phyloP scores from a whole-genome alignment of 2,113 vertebrate genomes.

The Misgurnus mizolepis region DNA sequence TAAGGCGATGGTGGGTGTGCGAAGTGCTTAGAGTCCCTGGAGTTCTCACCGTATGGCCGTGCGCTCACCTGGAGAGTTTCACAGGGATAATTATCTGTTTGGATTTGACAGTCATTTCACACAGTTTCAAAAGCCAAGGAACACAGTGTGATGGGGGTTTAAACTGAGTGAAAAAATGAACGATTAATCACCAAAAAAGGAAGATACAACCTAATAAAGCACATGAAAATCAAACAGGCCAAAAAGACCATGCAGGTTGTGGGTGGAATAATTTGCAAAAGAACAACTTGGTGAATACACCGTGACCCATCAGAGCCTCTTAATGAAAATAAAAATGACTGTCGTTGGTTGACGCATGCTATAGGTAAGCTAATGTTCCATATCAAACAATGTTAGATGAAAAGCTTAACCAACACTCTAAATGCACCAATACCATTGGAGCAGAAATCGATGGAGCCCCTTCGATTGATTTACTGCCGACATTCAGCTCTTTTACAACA shows the following conservation, averaged over 20 bases:
- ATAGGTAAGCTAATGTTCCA: conserved; percentile 28
- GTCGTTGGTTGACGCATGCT: background rate
- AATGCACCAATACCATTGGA: background rate
- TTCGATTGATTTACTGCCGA: conserved; percentile 33
- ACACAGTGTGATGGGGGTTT: background rate
- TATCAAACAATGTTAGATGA: conserved; percentile 16
- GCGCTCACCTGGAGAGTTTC: conserved; percentile 18
- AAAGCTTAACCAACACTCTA: conserved; percentile 26
- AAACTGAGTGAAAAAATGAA: background rate
- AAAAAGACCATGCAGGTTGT: background rate
- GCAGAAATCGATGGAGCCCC: conserved; percentile 16
- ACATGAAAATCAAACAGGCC: conserved; percentile 1
- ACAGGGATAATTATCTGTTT: conserved; percentile 6
- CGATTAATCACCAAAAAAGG: background rate
- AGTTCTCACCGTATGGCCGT: background rate
- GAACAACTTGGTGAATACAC: background rate
- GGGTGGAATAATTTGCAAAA: background rate
- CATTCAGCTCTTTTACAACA: conserved; percentile 35
- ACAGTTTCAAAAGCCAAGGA: background rate
- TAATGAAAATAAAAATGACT: too few species aligned
- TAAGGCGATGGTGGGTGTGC: background rate
- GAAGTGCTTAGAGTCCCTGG: background rate
- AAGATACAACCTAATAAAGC: background rate
- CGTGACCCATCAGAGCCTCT: background rate
- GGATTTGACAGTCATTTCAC: conserved; percentile 20